These are phyloP conservation scores for Amniataba percoides DNA, from an alignment of 2,797 vertebrate genomes.

Conservation along the genomic window DNA sequence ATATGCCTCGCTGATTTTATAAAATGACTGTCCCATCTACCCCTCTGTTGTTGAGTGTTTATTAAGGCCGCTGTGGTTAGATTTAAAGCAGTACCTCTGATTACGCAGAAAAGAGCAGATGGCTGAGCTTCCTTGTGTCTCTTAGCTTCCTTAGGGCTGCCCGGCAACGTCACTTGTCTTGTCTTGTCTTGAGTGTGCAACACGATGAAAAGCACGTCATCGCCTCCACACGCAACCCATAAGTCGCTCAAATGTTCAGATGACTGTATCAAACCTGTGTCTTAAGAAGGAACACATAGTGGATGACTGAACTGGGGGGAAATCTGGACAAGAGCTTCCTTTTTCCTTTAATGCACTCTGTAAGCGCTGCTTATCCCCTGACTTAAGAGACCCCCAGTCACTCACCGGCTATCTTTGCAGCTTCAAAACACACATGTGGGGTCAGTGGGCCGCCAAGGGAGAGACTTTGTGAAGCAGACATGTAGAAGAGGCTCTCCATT, in stretches of 20 bases:
- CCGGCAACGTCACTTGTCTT: slow-evolving; percentile 8
- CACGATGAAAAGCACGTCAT: slow-evolving; percentile 14
- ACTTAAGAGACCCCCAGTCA: slow-evolving; percentile 26
- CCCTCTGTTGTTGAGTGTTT: not conserved
- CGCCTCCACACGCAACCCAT: not conserved
- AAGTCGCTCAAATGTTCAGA: slow-evolving; percentile 7
- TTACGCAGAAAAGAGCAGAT: slow-evolving; percentile 22
- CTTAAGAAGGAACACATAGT: not conserved
- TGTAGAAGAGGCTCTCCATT: slow-evolving; percentile 61
- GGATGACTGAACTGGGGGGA: not conserved
- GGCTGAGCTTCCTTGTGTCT: slow-evolving; percentile 30
- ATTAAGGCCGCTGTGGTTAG: not conserved
- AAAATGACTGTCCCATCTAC: not conserved
- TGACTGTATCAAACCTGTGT: not conserved
- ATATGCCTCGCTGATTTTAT: not conserved
- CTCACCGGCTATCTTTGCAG: slow-evolving; percentile 36
- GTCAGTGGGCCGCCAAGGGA: slow-evolving; percentile 47
- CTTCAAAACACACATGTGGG: slow-evolving; percentile 39
- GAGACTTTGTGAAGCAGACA: slow-evolving; percentile 44
- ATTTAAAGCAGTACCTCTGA: slow-evolving; percentile 10
- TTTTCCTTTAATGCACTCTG: not conserved
- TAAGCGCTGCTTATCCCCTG: slow-evolving; percentile 12
- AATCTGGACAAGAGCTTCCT: slow-evolving; percentile 9
- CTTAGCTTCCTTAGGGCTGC: slow-evolving; percentile 4
- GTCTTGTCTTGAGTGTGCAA: slow-evolving; percentile 11